Evolutionary conservation across 2,113 vertebrate species (phyloP).

Genomic region (Chlamydotis undulata): DNA sequence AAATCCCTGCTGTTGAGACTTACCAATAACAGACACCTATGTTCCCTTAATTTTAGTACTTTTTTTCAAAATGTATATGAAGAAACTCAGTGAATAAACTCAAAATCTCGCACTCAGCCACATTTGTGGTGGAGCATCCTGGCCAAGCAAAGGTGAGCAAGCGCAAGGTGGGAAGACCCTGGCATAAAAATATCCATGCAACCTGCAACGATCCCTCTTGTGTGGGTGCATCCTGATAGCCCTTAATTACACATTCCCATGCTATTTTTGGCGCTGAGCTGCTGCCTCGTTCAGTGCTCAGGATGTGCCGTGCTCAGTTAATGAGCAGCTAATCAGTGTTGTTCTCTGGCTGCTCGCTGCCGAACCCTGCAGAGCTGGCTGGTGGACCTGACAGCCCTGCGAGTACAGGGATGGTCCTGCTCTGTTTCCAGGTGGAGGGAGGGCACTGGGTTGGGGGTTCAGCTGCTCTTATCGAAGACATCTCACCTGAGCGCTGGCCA

Average conservation of each 20-base stretch:
- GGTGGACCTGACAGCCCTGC: background rate
- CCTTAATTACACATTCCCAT: background rate
- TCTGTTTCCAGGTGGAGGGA: background rate
- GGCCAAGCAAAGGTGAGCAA: background rate
- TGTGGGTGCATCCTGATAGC: background rate
- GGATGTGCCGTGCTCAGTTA: constrained; percentile 35
- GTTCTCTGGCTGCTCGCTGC: background rate
- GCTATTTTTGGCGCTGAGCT: constrained; percentile 4
- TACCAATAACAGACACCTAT: background rate
- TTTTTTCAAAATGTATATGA: fast-evolving
- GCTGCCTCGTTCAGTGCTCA: constrained; percentile 3
- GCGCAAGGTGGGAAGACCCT: background rate
- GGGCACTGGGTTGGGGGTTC: background rate
- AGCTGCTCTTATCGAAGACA: background rate
- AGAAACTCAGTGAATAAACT: background rate
- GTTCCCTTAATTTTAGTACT: background rate
- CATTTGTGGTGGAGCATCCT: background rate
- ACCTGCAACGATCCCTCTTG: background rate
- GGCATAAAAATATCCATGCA: background rate
- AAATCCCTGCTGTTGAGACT: background rate
- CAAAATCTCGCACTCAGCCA: background rate
- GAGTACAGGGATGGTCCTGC: background rate
- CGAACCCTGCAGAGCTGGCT: background rate
- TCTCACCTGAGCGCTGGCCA: background rate
- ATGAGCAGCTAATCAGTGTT: constrained; percentile 54